Base-by-base conservation (phyloP, 2,888 invertebrate genomes). In the Campaea margaritaria region DNA sequence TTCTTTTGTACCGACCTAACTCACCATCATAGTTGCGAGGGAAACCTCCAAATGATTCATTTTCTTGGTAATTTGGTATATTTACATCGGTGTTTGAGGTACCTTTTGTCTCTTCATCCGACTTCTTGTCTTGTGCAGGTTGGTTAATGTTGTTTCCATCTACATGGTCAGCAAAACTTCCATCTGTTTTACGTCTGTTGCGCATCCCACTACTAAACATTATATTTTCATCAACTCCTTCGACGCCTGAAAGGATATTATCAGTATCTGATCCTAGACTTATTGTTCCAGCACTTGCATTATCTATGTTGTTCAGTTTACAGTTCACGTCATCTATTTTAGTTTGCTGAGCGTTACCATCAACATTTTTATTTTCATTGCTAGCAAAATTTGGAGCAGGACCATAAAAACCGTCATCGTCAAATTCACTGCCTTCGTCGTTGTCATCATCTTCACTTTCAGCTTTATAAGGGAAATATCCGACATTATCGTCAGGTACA, bases 341-440 rank as follows among this genome's bases (percentile, higher is more conserved):
- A 9, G 49, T 21, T 28, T 69, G 70, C n/a, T 74, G 70, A 49
- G 62, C 39, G 43, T 47, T 55, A 14, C n/a, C 16, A 53, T 75
- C 70, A 14, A 68, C 49, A 28, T 58, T 70, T 63, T 71, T 70
- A 49, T 76, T 79, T 51, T 82, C 79, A 14, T 74, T 57, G 36
- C 44, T 57, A 7, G 62, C 82, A 45, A 84, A 80, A 67, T 83
- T 85, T 8, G 87, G 82, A 43, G 83, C 80, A 7, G 86, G 81
- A 63, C 93, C 93, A 66, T 89, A 91, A 71, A 93, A 91, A 10
- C 89, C 89, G 64, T 93, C 89, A 62, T 93, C 89, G 47, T 93
- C 89, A 69, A 91, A 93, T 74, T 93, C 93, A 69, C 85, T 90
- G 8, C 89, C 89, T 78, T 93, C 93, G 34, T 91, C 88, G 58